A percentile compares a stretch with the other conserved stretches of the same genome.
Evolutionary conservation across 2,888 invertebrate species (phyloP).

Genomic region (Ashinkailepas kermadecensis): DNA sequence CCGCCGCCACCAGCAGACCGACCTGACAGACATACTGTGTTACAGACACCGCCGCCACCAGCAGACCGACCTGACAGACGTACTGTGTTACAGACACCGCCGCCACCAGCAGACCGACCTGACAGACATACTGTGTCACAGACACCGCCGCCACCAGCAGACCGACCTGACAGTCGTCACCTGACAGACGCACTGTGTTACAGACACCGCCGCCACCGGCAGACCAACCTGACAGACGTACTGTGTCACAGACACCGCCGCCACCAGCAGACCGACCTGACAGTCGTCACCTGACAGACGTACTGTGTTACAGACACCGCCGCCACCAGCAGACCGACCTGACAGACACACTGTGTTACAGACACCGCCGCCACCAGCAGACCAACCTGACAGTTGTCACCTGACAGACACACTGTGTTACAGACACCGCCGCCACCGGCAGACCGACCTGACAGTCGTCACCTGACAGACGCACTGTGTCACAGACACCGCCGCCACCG

Average conservation of each 20-base stretch:
- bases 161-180: conserved; percentile 11
- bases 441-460: not conserved
- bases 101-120: too few relatives aligned
- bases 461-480: not conserved
- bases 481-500: too few relatives aligned
- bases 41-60: not conserved
- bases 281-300: not conserved
- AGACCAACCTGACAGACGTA: too few relatives aligned
- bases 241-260: too few relatives aligned
- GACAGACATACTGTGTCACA: too few relatives aligned
- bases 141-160: conserved; percentile 13
- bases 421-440: not conserved
- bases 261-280: conserved; percentile 6
- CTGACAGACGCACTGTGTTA: not conserved
- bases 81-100: too few relatives aligned
- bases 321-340: conserved; percentile 7
- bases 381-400: not conserved
- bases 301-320: not conserved
- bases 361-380: too few relatives aligned
- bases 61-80: not conserved
- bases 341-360: not conserved
- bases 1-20: too few relatives aligned
- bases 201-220: too few relatives aligned
- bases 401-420: not conserved
- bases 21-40: not conserved